Conservation (phyloP, 2,113 vertebrate genomes). For the Vanacampus margaritifer region DNA sequence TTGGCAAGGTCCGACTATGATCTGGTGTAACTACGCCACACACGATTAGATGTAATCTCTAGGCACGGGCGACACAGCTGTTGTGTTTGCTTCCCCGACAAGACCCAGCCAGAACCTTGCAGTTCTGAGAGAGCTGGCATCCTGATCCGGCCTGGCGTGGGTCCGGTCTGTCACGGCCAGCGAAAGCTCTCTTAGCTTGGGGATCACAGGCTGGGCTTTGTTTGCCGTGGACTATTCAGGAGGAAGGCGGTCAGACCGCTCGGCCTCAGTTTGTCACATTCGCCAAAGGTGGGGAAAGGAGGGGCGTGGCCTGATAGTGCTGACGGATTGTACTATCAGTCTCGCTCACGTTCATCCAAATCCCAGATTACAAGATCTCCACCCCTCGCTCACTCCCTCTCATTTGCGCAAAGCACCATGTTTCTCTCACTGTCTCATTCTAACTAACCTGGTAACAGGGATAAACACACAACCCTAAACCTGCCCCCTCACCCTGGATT, state of each 20-base stretch:
- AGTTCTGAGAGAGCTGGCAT: conserved; percentile 23
- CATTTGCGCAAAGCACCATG: conserved; percentile 43
- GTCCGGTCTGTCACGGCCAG: conserved; percentile 23
- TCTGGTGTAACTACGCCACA: conserved; percentile 59
- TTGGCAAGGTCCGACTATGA: conserved; percentile 51
- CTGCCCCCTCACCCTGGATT: conserved; percentile 8
- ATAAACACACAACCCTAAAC: neutral
- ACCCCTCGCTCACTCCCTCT: conserved; percentile 34
- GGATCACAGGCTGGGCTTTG: conserved; percentile 18
- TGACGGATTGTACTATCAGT: conserved; percentile 56
- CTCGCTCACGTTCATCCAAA: conserved; percentile 69
- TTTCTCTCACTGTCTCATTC: conserved; percentile 44
- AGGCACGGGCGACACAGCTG: conserved; percentile 54
- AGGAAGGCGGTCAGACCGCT: conserved; percentile 14
- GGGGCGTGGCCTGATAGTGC: conserved; percentile 50
- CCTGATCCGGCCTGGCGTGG: conserved; percentile 15
- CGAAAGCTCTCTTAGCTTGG: conserved; percentile 25
- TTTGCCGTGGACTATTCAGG: conserved; percentile 9
- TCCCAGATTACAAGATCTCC: conserved; percentile 75
- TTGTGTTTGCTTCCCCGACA: conserved; percentile 45
- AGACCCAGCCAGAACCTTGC: conserved; percentile 28
- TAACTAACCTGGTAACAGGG: conserved; percentile 46
- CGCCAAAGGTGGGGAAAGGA: conserved; percentile 21
- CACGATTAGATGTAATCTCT: conserved; percentile 60
- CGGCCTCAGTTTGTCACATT: conserved; percentile 27